Conservation (phyloP, 1,140 invertebrate species). For the Cardiocondyla obscurior region DNA sequence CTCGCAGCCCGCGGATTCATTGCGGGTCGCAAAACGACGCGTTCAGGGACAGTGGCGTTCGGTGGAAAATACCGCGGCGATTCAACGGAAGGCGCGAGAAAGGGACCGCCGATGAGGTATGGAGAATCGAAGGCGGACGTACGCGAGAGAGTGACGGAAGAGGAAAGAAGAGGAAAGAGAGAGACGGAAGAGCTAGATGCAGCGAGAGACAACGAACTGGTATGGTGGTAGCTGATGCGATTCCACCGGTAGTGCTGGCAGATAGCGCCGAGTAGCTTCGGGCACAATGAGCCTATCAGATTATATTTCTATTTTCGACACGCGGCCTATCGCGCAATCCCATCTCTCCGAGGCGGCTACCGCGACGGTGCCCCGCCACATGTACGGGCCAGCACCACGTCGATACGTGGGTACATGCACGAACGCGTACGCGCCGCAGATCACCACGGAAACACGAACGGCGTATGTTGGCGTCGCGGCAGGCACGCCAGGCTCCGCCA, state of each 20-base stretch:
- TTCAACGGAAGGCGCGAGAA: slow-evolving; percentile 8
- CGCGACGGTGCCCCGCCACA: slow-evolving; percentile 69
- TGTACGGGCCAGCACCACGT: slow-evolving; percentile 11
- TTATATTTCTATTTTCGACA: slow-evolving; percentile 85
- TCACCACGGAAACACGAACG: slow-evolving; percentile 43
- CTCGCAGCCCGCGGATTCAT: not conserved
- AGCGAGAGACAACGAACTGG: slow-evolving; percentile 41
- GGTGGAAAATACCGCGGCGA: slow-evolving; percentile 1
- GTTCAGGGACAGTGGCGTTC: not conserved
- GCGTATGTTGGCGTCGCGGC: not conserved
- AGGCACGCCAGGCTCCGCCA: not conserved
- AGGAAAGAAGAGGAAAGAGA: slow-evolving; percentile 37
- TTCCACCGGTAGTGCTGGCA: slow-evolving; percentile 75
- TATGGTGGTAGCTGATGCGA: slow-evolving; percentile 55
- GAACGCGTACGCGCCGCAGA: slow-evolving; percentile 22
- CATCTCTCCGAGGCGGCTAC: slow-evolving; percentile 80
- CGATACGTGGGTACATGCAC: slow-evolving; percentile 35
- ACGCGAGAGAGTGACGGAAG: not conserved
- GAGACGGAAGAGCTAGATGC: too few relatives aligned
- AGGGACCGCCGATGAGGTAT: not conserved
- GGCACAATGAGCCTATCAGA: slow-evolving; percentile 84
- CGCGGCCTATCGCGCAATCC: slow-evolving; percentile 82
- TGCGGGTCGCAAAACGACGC: not conserved
- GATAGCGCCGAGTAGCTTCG: slow-evolving; percentile 79
- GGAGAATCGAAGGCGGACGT: not conserved